These are phyloP conservation scores for Drosophila diplacantha DNA, from an alignment of 2,888 invertebrate genomes.

Conservation along the genomic window DNA sequence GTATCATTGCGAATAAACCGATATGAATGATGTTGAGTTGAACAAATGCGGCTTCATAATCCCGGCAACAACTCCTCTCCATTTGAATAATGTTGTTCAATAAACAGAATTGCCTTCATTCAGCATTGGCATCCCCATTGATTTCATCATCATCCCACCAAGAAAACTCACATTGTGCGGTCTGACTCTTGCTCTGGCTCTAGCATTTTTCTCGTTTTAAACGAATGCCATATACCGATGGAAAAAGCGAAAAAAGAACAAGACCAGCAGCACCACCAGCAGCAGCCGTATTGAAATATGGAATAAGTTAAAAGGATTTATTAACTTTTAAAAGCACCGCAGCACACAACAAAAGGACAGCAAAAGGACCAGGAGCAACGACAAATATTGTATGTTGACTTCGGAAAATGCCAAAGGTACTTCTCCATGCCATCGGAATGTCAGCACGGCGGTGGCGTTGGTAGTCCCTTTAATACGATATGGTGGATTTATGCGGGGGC, in stretches of 20 bases:
- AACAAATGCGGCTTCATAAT: constrained; percentile 64
- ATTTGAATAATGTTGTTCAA: constrained; percentile 68
- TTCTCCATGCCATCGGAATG: constrained; percentile 8
- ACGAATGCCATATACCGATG: constrained; percentile 28
- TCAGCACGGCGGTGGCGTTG: constrained; percentile 2
- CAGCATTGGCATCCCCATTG: constrained; percentile 32
- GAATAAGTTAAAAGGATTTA: constrained; percentile 72
- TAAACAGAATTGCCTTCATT: constrained; percentile 67
- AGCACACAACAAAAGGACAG: constrained; percentile 65
- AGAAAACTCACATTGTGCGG: constrained; percentile 50
- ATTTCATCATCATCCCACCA: constrained; percentile 8
- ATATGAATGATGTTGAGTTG: constrained; percentile 50
- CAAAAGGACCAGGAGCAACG: constrained; percentile 38
- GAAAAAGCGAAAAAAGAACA: constrained; percentile 1
- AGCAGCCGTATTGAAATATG: constrained; percentile 62
- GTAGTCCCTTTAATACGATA: constrained; percentile 22
- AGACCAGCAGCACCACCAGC: constrained; percentile 36
- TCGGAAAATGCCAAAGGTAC: constrained; percentile 34
- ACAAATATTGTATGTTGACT: constrained; percentile 35
- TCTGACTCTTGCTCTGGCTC: constrained; percentile 10
- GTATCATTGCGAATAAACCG: constrained; percentile 24
- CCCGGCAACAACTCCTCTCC: constrained; percentile 31
- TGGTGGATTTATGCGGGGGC: constrained; percentile 9
- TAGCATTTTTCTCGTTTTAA: constrained; percentile 47
- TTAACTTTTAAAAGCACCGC: constrained; percentile 68